phyloP scores from a whole-genome alignment of 2,113 vertebrate species.

The Crypturellus undulatus region DNA sequence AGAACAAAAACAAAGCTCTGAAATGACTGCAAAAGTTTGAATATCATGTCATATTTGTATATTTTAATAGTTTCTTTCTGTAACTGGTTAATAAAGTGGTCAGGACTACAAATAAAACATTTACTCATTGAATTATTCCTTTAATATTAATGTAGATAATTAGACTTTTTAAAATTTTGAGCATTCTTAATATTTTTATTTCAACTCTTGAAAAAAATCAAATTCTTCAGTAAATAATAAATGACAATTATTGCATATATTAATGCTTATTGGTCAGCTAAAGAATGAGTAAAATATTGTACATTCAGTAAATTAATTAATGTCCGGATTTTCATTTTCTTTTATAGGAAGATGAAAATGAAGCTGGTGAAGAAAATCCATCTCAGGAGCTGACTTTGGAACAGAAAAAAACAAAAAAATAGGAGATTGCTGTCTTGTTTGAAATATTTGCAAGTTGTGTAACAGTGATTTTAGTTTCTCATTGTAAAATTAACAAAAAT shows the following conservation, averaged over 20 bases:
- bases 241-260: neutral
- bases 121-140: constrained; percentile 4
- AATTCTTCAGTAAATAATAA: constrained; percentile 9
- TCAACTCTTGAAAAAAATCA: neutral
- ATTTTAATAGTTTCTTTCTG: neutral
- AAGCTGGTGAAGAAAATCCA: constrained; percentile 81
- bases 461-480: constrained; percentile 75
- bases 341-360: constrained; percentile 82
- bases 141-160: neutral
- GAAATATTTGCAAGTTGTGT: constrained; percentile 70
- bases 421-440: constrained; percentile 65
- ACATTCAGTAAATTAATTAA: constrained; percentile 49
- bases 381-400: constrained; percentile 78
- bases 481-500: constrained; percentile 77
- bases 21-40: constrained; percentile 8
- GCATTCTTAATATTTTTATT: neutral
- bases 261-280: neutral
- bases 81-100: neutral
- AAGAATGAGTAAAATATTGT: neutral
- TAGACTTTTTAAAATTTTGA: neutral
- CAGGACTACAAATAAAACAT: neutral
- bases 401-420: constrained; percentile 80
- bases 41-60: neutral
- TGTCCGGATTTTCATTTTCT: constrained; percentile 71
- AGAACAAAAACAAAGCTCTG: constrained; percentile 14